Evolutionary conservation across 1,140 invertebrate genomes (phyloP).

Genomic region (Trichonephila inaurata): DNA sequence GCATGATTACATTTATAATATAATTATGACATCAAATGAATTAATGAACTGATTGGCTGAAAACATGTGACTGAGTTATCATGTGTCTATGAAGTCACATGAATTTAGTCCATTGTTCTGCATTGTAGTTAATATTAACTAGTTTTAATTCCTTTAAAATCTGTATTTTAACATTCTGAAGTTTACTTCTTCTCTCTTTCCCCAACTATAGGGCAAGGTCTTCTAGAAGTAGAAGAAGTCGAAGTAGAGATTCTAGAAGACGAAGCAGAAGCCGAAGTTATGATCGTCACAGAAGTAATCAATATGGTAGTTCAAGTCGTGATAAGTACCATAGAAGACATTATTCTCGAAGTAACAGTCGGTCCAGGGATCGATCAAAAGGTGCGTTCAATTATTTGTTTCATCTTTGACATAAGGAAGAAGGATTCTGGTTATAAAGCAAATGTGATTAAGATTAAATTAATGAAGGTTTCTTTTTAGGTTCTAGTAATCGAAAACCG

Average conservation of each 20-base stretch:
- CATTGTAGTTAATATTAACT: too few relatives aligned
- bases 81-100: too few relatives aligned
- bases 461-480: not conserved
- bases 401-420: not conserved
- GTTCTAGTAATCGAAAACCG: constrained; percentile 51
- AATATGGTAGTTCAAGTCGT: constrained; percentile 46
- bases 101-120: too few relatives aligned
- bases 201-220: not conserved
- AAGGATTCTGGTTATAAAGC: too few relatives aligned
- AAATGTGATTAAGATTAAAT: too few relatives aligned
- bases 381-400: not conserved
- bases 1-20: too few relatives aligned
- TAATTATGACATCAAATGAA: too few relatives aligned
- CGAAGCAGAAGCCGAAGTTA: constrained; percentile 56
- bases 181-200: not conserved
- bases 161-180: not conserved
- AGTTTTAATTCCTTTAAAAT: not conserved
- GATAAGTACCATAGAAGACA: constrained; percentile 44
- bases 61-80: too few relatives aligned
- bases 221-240: constrained; percentile 4
- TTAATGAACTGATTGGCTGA: too few relatives aligned
- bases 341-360: constrained; percentile 50
- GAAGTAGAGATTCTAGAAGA: constrained; percentile 45
- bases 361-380: constrained; percentile 37
- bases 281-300: constrained; percentile 34